Evolutionary conservation across 2,113 vertebrate genomes (phyloP), one percentile per base, ranked within the genome.

Genomic region (Uria aalge): DNA sequence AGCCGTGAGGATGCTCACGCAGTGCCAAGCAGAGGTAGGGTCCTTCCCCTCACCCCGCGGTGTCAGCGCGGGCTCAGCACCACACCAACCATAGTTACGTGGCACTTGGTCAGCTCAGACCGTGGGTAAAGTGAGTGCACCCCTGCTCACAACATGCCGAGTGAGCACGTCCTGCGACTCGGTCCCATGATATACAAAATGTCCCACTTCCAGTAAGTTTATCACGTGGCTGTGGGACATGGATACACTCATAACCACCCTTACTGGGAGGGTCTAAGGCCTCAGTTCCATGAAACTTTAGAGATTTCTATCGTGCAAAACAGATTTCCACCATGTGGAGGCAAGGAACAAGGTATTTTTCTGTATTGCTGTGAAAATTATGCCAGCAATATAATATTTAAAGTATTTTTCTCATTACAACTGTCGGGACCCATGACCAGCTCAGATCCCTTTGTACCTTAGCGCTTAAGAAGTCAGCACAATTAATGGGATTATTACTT

Each of bases 1-100:
- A 76, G 63, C 27, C 9, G 8, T 23, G 34, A 38, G 0, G 3
- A 26, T 11, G 16, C 47, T 64, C 2, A 1, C 2, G 3, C 8
- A 19, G 45, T 4, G 50, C 38, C 15, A 12, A 53, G 62, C 7
- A 1, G 21, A 74, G 52, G 26, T 8, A 32, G 11, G 2, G 0
- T 8, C n/a, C 50, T 34, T 56, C 3, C 7, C 15, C 66, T 52
- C 32, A 17, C 8, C 43, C 43, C 11, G 5, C 1, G 1, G 10
- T 6, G 27, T 32, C 16, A 32, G 24, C 45, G n/a, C 2, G 2
- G 53, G 47, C 55, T 67, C 53, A 16, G 75, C 4, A 11, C 26
- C 76, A 34, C 18, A 1, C 27, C 45, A 29, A 71, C 71, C 77
- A 57, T 71, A 45, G 63, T 43, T 26, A 4, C 5, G 19, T 30